Evolutionary conservation across 2,113 vertebrate genomes (phyloP), one percentile per base, ranked within the genome.

Genomic region (Manacus vitellinus): DNA sequence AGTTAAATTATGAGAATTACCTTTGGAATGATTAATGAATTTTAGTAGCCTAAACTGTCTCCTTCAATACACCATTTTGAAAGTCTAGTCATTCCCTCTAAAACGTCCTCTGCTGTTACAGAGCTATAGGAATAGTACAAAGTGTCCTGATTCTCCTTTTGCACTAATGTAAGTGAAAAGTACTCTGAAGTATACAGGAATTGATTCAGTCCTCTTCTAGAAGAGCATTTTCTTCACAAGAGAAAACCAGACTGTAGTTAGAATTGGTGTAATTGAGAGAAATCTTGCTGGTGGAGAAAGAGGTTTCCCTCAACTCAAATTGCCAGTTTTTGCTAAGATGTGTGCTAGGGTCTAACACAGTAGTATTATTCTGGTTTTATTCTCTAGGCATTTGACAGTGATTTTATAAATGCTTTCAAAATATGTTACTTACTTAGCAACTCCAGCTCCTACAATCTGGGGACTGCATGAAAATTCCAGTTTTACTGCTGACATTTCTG

Each of bases 141-240:
- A 85, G 62, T 85, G 84, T 96, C 84, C 81, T 78, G 44, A 54
- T 92, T 91, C 70, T 94, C 41, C 89, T 94, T 77, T 85, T 78
- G 62, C 58, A 76, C 24, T 62, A 41, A 43, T 76, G 21, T 54
- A 88, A 93, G 81, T 89, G 66, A 89, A 66, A 88, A 89, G 70
- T 82, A 39, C 54, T 73, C 58, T 82, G 44, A 91, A 79, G 56
- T 66, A 77, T 0, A 3, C 28, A 80, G 72, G 65, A 92, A 81
- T 33, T 62, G 62, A 67, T 70, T 91, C 56, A 89, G 33, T 37
- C 49, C 13, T 88, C 58, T 88, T 85, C 52, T 72, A 77, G 67
- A 85, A 79, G 37, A 83, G 19, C 10, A 46, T 77, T 92, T 96
- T 62, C 58, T 93, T 73, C n/a, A 39, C 46, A 73, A 52, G 43